Evolutionary conservation across 53 echinoderm and acorn worm species (phyloP).

Genomic region (Astropecten irregularis): DNA sequence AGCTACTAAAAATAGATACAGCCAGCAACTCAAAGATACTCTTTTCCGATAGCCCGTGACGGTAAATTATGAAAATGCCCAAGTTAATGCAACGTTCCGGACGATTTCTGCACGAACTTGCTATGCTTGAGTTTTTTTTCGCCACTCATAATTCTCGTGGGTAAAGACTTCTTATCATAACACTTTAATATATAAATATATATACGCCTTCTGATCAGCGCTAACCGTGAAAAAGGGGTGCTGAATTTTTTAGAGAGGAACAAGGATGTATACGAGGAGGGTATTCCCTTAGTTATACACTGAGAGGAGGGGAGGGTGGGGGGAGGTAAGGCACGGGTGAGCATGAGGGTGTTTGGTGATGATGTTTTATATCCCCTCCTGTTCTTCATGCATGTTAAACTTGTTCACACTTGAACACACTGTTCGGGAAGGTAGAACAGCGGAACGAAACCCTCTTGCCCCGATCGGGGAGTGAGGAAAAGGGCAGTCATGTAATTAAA

Average conservation of each 20-base stretch:
- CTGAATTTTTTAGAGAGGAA: conserved; percentile 43
- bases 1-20: too few species aligned
- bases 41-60: conserved; percentile 4
- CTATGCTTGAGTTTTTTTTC: too few species aligned
- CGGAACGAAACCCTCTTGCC: neutral
- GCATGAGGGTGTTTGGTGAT: neutral
- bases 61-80: too few species aligned
- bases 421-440: neutral
- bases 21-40: neutral
- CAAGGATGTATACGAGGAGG: neutral
- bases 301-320: neutral
- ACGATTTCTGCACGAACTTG: too few species aligned
- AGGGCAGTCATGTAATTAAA: too few species aligned
- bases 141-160: too few species aligned
- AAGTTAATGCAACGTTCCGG: conserved; percentile 42
- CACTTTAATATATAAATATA: too few species aligned
- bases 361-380: neutral
- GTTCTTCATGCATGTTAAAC: conserved; percentile 24
- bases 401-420: conserved; percentile 23
- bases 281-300: neutral
- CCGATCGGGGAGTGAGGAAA: too few species aligned
- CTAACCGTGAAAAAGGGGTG: conserved; percentile 54
- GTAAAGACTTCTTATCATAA: too few species aligned
- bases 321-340: neutral
- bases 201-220: conserved; percentile 32